Conservation (phyloP, 2,888 invertebrate species). For the Drosophila putrida region DNA sequence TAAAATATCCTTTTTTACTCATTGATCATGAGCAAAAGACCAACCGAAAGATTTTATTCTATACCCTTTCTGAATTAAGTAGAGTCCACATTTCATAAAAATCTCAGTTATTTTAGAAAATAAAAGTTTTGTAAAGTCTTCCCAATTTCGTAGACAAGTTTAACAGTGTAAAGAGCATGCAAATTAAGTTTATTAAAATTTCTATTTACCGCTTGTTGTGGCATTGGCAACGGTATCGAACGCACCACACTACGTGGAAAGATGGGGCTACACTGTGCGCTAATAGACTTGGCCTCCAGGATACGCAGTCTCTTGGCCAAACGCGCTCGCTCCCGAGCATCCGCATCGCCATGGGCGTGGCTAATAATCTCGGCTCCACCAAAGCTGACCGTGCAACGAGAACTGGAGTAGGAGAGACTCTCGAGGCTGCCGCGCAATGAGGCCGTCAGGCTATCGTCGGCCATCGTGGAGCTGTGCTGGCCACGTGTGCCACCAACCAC, state of each 20-base stretch:
- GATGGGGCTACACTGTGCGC: slow-evolving; percentile 85
- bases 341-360: slow-evolving; percentile 65
- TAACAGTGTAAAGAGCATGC: not conserved
- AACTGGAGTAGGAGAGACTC: slow-evolving; percentile 84
- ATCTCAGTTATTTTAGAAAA: too few relatives aligned
- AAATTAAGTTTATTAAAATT: not conserved
- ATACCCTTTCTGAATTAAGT: too few relatives aligned
- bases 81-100: too few relatives aligned
- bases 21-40: too few relatives aligned
- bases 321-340: slow-evolving; percentile 70
- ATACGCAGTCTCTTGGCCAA: slow-evolving; percentile 82
- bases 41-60: too few relatives aligned
- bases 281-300: slow-evolving; percentile 85
- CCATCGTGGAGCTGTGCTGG: slow-evolving; percentile 83
- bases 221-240: slow-evolving; percentile 51
- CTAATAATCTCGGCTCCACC: slow-evolving; percentile 81
- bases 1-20: too few relatives aligned
- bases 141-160: too few relatives aligned
- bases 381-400: slow-evolving; percentile 84
- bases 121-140: too few relatives aligned
- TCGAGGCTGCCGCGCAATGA: slow-evolving; percentile 84
- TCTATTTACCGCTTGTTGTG: slow-evolving; percentile 59
- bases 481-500: slow-evolving; percentile 53
- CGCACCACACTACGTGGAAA: slow-evolving; percentile 77
- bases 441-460: slow-evolving; percentile 83